Evolutionary conservation across 2,797 vertebrate species (phyloP).

Genomic region (Rhinoraja longicauda): DNA sequence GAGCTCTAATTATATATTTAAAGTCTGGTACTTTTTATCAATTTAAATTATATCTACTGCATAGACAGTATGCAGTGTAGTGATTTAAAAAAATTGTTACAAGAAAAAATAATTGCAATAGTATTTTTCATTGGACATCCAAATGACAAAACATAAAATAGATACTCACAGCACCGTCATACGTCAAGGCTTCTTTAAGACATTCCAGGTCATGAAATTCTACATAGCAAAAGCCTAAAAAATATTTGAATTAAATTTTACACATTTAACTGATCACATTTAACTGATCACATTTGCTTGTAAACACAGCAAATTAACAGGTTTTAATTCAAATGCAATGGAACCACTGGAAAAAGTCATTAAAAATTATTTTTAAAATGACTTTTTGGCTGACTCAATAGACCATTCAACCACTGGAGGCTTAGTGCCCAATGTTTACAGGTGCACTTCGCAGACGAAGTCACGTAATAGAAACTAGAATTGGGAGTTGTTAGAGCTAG

Average conservation of each 20-base stretch:
- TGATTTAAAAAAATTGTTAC: neutral
- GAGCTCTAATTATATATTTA: neutral
- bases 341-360: neutral
- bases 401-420: neutral
- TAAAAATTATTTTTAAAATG: neutral
- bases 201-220: conserved; percentile 96
- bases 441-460: neutral
- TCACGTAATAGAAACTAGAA: neutral
- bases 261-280: neutral
- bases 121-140: too few relatives aligned
- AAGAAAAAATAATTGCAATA: neutral
- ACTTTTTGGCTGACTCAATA: neutral
- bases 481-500: neutral
- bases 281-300: neutral
- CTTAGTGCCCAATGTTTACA: neutral
- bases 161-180: conserved; percentile 88
- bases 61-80: too few relatives aligned
- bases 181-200: conserved; percentile 91
- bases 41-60: neutral
- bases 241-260: conserved; percentile 16
- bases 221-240: conserved; percentile 94
- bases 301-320: neutral
- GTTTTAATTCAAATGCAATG: neutral
- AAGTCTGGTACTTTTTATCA: neutral
- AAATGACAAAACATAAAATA: conserved; percentile 32